Base-by-base conservation (phyloP, 2,797 vertebrate genomes). In the Ficedula albicollis region DNA sequence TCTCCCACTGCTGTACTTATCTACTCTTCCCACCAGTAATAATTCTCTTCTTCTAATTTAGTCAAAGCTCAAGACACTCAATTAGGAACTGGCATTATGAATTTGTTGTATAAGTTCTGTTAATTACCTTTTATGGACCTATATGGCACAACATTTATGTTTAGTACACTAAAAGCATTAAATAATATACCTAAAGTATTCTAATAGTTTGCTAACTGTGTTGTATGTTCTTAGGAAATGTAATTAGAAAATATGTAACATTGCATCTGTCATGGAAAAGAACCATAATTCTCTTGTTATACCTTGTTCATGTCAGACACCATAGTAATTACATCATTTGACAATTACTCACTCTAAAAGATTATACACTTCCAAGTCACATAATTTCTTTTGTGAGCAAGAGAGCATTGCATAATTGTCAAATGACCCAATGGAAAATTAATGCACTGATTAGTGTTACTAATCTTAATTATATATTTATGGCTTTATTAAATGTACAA, bases 381-480 rank as follows among this genome's bases (percentile, higher is more conserved):
- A 32, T 58, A 85, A 89, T 92, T 78, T 87, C 63, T 87, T 84
- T 83, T 10, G 1, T 83, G 80, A 87, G 41, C 78, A 83, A 90
- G 62, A 80, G 32, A 85, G 11, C 36, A 54, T 75, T 92, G 74
- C 56, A 68, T 92, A 83, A 87, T 89, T 93, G 66, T 81, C 39
- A 89, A 78, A 69, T 89, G 87, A 89, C 76, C 74, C 78, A 88
- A 68, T 67, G 66, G 66, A 88, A 96, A 89, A 89, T 74, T 76
- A 93, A 81, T 91, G 62, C 36, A 63, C 82, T 64, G 74, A 90
- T 94, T 83, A 86, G 27, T 84, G 48, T 74, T 94, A 64, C 69
- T 93, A 74, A 89, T 94, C 79, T 94, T 95, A 95, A 95, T 95
- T 91, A 76, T 38, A 20, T 84, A 91, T 95, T 90, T 95, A 92